Base-by-base conservation (phyloP, 2,113 vertebrate species). In the Nerophis lumbriciformis region DNA sequence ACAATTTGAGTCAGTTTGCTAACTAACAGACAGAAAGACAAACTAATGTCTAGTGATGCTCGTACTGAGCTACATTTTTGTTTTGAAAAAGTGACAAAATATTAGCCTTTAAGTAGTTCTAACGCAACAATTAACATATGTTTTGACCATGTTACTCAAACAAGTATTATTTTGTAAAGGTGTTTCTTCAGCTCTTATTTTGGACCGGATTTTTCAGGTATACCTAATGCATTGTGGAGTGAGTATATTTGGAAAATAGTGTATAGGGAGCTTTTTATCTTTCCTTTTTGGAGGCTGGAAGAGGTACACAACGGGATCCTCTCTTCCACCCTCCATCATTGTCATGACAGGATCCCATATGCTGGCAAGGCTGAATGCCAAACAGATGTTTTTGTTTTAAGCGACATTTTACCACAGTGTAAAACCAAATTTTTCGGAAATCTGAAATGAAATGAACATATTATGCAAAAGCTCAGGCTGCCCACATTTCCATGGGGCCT, bases 321-420 rank as follows among this genome's bases (percentile, higher is more conserved):
- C 71, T 70, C 73, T 60, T 75, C 68, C 59, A 68, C 51, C 19
- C 75, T 81, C 72, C 69, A 64, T 85, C 82, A 65, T 65, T 89
- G 80, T 88, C 80, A 85, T 85, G 77, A 83, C 73, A 82, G 73
- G 75, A 78, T 82, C 65, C 78, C 79, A 71, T 81, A 58, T 72
- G 79, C 74, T 82, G 81, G 81, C 73, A 74, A 55, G 69, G 55
- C 69, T 69, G 57, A 89, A 88, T 69, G 77, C 81, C 79, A 84
- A 88, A 85, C 90, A 92, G 79, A 90, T 91, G 87, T 83, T 84
- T 85, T 77, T 70, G 77, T 87, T 83, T 85, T 73, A 64, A 79
- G 73, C 75, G 69, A 70, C 80, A 66, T 85, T 88, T 87, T 82
- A 88, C 88, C 85, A 81, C 71, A 63, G 79, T 79, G 76, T 88